Base-by-base conservation (phyloP, 2,113 vertebrate genomes). In the Anolis sagrei region DNA sequence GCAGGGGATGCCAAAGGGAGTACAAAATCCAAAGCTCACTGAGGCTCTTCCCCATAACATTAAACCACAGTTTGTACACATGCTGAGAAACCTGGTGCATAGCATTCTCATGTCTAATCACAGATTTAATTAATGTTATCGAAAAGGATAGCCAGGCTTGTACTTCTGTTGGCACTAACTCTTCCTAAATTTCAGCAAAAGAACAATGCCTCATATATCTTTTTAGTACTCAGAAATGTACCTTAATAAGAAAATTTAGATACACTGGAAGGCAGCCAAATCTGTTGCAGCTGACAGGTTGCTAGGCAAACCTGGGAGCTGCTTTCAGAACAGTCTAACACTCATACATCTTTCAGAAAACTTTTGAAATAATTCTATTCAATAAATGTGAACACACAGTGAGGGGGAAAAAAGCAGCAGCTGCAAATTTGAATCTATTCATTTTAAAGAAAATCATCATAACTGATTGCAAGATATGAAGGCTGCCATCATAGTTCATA, bases 231-330 rank as follows among this genome's bases (percentile, higher is more conserved):
- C 79, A 29, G 51, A 58, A 84, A 68, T 68, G 14, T 9, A 79
- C 39, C 49, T 89, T 19, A 85, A 66, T 32, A 83, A 89, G 82
- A 19, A 8, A 78, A 36, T 44, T 23, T 16, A 54, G 32, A n/a
- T 32, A 44, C 49, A 54, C 0, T 87, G 54, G 11, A 51, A 87
- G 87, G 72, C 1, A 83, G 29, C 21, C 36, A 85, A 32, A 25
- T 34, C 19, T 5, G 58, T 64, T 77, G 80, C 58, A 34, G 13
- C 29, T 51, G 51, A 61, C 36, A 13, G 2, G 21, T 16, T 32
- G 34, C 83, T 76, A 11, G 54, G 29, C 54, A 75, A 44, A 74
- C 23, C 51, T 25, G 72, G 87, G 80, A 80, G 7, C 2, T 13
- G 23, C 39, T 21, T 86, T 73, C 39, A 91, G 23, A 86, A 32